phyloP scores from a whole-genome alignment of 2,888 invertebrate species.

The Geophilus truncorum region DNA sequence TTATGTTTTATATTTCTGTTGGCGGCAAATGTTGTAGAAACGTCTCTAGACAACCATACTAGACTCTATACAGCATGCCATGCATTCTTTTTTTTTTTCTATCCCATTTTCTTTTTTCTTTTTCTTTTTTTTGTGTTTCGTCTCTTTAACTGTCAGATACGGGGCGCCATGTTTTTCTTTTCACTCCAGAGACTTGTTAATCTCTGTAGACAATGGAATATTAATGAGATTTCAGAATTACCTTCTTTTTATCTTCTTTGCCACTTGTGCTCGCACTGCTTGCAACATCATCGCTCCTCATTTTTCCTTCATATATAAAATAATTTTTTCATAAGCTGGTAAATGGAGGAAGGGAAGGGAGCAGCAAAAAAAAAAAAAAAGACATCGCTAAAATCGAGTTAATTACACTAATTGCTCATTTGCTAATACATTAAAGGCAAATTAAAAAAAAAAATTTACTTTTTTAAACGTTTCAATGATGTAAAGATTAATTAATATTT shows the following conservation, averaged over 20 bases:
- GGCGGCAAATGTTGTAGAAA: slow-evolving; percentile 10
- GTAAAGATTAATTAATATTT: too few species aligned
- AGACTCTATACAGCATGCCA: background rate
- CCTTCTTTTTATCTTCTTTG: slow-evolving; percentile 25
- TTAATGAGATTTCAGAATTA: slow-evolving; percentile 23
- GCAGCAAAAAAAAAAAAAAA: background rate
- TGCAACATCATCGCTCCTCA: slow-evolving; percentile 23
- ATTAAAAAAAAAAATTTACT: too few species aligned
- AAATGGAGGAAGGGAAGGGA: background rate
- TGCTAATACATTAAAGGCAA: slow-evolving; percentile 18
- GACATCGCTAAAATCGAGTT: slow-evolving; percentile 13
- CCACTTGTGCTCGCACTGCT: slow-evolving; percentile 19
- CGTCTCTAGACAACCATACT: slow-evolving; percentile 1
- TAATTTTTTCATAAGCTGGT: slow-evolving; percentile 21
- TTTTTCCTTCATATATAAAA: slow-evolving; percentile 14
- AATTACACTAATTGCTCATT: slow-evolving; percentile 22
- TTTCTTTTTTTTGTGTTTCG: background rate
- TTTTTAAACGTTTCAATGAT: too few species aligned
- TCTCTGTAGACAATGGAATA: slow-evolving; percentile 22
- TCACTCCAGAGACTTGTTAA: slow-evolving; percentile 15
- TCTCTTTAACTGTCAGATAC: background rate
- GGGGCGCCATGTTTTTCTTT: slow-evolving; percentile 18
- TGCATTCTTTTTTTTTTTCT: background rate
- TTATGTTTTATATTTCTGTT: slow-evolving; percentile 17
- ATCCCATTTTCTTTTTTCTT: background rate